phyloP scores from a whole-genome alignment of 2,797 vertebrate genomes.

The Cottoperca gobio region DNA sequence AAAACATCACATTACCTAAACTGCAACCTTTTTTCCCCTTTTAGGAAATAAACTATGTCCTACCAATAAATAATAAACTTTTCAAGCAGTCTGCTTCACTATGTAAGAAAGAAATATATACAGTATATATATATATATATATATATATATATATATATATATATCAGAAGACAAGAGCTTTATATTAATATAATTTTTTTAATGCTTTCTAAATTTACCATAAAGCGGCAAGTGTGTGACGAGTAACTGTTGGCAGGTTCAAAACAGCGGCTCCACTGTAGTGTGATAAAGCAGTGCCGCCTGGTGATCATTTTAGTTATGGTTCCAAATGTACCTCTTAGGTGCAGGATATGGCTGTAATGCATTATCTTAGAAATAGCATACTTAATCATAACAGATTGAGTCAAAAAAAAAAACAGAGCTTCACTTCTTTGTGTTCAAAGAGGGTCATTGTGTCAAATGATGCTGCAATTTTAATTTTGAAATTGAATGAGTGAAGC shows the following conservation, averaged over 20 bases:
- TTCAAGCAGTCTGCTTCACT: constrained; percentile 3
- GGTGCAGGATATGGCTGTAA: constrained; percentile 27
- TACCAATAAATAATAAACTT: constrained; percentile 14
- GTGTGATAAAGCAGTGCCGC: constrained; percentile 40
- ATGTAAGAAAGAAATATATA: background rate
- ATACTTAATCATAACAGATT: constrained; percentile 24
- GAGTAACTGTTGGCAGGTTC: constrained; percentile 39
- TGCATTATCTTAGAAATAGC: constrained; percentile 32
- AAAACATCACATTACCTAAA: constrained; percentile 51
- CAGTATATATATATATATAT: too few relatives aligned
- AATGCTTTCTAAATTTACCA: constrained; percentile 34
- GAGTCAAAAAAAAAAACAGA: constrained; percentile 18
- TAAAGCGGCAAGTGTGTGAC: constrained; percentile 50
- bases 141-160: too few relatives aligned
- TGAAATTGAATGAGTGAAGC: constrained; percentile 22
- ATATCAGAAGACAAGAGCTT: background rate
- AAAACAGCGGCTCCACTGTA: constrained; percentile 32
- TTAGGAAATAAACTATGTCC: constrained; percentile 5
- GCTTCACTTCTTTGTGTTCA: constrained; percentile 20
- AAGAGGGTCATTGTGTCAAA: constrained; percentile 22
- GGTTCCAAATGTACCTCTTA: constrained; percentile 49
- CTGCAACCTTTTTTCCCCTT: background rate
- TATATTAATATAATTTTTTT: constrained; percentile 12
- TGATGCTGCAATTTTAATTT: constrained; percentile 14
- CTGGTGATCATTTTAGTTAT: constrained; percentile 49